These are phyloP conservation scores for Pogonomyrmex californicus DNA, from an alignment of 1,140 invertebrate genomes.

Conservation along the genomic window DNA sequence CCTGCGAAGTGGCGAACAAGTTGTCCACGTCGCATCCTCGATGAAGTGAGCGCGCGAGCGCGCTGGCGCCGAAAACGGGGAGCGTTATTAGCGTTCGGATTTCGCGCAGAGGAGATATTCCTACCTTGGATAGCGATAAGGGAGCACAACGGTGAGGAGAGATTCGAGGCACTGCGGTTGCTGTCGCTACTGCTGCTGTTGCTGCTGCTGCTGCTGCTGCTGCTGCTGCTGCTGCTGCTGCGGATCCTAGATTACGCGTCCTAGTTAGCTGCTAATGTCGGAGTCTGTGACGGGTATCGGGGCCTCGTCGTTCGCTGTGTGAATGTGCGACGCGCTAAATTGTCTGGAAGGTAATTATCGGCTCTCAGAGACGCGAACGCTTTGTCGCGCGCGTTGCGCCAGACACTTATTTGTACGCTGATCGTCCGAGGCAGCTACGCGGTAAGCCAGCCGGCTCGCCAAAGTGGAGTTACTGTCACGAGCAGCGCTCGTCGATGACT, in stretches of 20 bases:
- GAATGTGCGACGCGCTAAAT: conserved; percentile 61
- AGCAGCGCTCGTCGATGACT: conserved; percentile 23
- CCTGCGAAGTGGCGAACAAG: background rate
- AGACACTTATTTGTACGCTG: conserved; percentile 60
- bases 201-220: background rate
- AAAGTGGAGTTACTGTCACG: conserved; percentile 32
- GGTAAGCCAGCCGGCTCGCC: background rate
- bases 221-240: background rate
- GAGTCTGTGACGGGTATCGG: conserved; percentile 58
- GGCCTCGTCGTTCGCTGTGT: conserved; percentile 13
- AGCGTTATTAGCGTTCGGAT: conserved; percentile 30
- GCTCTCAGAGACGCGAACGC: conserved; percentile 34
- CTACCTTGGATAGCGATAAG: conserved; percentile 21
- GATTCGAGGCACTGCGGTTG: background rate
- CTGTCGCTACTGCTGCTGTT: background rate
- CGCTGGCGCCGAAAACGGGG: background rate
- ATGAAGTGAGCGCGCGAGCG: background rate
- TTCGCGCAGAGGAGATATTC: background rate
- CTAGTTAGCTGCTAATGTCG: conserved; percentile 61
- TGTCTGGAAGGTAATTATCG: conserved; percentile 63
- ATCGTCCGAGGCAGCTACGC: conserved; percentile 24
- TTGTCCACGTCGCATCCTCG: background rate
- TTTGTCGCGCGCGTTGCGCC: conserved; percentile 49
- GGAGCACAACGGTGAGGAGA: background rate
- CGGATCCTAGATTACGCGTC: conserved; percentile 55